These are phyloP conservation scores for Willowsia nigromaculata DNA, from an alignment of 2,888 invertebrate genomes.

Conservation along the genomic window DNA sequence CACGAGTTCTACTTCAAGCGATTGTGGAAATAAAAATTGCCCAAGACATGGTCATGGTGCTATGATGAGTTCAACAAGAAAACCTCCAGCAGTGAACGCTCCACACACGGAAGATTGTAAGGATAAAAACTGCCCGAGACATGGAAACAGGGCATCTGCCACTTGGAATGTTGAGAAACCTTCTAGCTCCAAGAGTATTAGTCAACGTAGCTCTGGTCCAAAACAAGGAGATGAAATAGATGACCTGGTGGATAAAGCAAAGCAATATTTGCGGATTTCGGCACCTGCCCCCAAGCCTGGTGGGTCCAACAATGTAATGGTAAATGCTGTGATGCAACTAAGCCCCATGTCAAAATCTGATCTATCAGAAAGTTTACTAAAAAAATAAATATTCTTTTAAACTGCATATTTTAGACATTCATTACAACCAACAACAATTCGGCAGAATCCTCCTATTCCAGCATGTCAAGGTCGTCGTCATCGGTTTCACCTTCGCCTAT, in stretches of 20 bases:
- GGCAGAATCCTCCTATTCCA: neutral
- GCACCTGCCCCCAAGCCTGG: neutral
- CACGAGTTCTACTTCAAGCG: too few relatives aligned
- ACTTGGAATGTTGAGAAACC: neutral
- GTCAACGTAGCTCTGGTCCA: neutral
- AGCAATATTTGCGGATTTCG: neutral
- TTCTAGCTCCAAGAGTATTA: neutral
- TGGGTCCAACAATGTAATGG: neutral
- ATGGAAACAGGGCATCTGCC: neutral
- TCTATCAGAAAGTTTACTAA: too few relatives aligned
- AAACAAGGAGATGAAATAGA: neutral
- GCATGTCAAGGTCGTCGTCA: neutral
- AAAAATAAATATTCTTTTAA: neutral
- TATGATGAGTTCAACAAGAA: neutral
- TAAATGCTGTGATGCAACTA: neutral
- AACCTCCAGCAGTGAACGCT: too few relatives aligned
- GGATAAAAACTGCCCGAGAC: neutral
- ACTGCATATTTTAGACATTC: neutral
- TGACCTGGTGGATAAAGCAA: neutral
- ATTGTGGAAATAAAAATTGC: too few relatives aligned
- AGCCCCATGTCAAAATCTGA: too few relatives aligned
- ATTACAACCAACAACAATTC: conserved; percentile 2
- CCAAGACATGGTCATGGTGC: too few relatives aligned
- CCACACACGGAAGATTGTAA: neutral
- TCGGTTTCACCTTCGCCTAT: neutral